Evolutionary conservation across 2,888 invertebrate species (phyloP), one percentile per base, ranked within the genome.

Genomic region (Trissolcus japonicus): DNA sequence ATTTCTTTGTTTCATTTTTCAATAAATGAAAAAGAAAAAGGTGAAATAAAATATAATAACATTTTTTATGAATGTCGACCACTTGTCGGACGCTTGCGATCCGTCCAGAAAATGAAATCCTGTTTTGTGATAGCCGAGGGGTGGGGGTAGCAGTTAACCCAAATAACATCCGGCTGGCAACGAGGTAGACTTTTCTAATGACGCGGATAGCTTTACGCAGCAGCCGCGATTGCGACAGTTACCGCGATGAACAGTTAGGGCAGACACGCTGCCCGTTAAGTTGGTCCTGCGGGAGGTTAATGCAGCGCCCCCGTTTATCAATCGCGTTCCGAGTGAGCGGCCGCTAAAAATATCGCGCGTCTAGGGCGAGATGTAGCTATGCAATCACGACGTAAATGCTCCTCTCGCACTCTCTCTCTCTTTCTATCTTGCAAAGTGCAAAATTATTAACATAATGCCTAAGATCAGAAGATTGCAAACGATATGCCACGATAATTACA

Each of bases 401-500:
- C 51, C 56, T 61, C 62, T 63, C 57, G 46, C 48, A 51, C 65
- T 60, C 46, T 35, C 35, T 35, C 29, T 69, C 69, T 61, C 43
- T 60, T 60, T 69, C 65, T 65, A 69, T 65, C 71, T 62, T 66
- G 76, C 67, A 72, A 72, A 76, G 76, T 76, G 76, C 72, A 67
- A 72, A 60, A 76, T 76, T 72, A 76, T 76, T 67, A 72, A 72
- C 76, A 76, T 76, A 76, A 76, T 72, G 55, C 51, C 51, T 57
- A 54, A 67, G 72, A 76, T 67, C 59, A 48, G 21, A 48, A 76
- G 76, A 76, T 76, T 72, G 48, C 57, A 62, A 35, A 71, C 76
- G 76, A 76, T 71, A 71, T 57, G 69, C 43, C 66, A 72, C 67
- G 72, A 76, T 76, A 76, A 76, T 76, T 76, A 72, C 57, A 67